These are phyloP conservation scores for Circaetus gallicus DNA, from an alignment of 2,113 vertebrate species.

Conservation along the genomic window DNA sequence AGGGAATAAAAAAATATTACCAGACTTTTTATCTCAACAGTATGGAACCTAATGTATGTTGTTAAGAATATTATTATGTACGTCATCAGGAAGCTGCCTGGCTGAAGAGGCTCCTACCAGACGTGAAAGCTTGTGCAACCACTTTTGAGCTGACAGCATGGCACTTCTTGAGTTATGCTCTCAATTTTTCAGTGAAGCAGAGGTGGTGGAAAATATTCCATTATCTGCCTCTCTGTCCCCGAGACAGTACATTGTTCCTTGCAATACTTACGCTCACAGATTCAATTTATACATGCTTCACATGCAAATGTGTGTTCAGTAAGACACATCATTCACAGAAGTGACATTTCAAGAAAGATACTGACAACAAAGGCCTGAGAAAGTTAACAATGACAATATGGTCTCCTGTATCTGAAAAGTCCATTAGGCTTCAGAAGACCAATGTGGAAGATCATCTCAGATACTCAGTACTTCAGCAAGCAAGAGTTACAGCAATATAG, in stretches of 20 bases:
- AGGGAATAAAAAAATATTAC: not conserved
- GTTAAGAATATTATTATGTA: not conserved
- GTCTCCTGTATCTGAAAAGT: not conserved
- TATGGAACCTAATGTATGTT: not conserved
- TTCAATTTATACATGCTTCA: not conserved
- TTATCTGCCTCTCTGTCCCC: not conserved
- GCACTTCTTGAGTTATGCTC: not conserved
- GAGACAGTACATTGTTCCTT: not conserved
- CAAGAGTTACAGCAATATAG: not conserved
- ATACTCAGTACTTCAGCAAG: not conserved
- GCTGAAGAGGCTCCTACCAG: constrained; percentile 9
- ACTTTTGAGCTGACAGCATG: not conserved
- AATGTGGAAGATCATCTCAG: not conserved
- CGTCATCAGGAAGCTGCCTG: not conserved
- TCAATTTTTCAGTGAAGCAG: constrained; percentile 1
- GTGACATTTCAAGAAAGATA: not conserved
- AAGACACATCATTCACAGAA: not conserved
- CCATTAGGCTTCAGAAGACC: not conserved
- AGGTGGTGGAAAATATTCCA: not conserved
- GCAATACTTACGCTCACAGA: not conserved
- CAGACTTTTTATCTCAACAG: not conserved
- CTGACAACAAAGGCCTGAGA: not conserved
- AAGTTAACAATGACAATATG: not conserved
- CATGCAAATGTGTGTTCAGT: not conserved
- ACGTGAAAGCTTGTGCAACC: not conserved